Percentiles rank a stretch among this genome's conserved stretches.
These are phyloP conservation scores for Oxygymnocypris stewartii DNA, from an alignment of 2,113 vertebrate species.

Conservation along the genomic window DNA sequence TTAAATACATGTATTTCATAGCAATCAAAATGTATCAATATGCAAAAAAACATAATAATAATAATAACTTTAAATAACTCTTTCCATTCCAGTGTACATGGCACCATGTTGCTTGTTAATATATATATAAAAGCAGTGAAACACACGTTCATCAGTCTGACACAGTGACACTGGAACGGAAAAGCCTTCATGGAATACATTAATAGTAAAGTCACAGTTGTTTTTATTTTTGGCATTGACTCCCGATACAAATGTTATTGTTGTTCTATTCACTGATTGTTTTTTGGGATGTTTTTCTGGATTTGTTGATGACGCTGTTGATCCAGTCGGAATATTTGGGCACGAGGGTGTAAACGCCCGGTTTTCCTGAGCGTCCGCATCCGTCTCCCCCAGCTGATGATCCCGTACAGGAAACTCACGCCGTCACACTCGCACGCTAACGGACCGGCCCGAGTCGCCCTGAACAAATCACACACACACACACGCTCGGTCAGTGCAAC, in stretches of 20 bases:
- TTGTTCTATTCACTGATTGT: conserved; percentile 28
- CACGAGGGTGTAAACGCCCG: conserved; percentile 90
- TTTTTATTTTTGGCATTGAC: neutral
- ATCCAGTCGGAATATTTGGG: conserved; percentile 89
- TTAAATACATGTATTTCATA: neutral
- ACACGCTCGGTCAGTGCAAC: neutral
- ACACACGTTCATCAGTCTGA: neutral
- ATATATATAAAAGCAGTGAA: conserved; percentile 8
- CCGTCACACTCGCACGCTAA: conserved; percentile 80
- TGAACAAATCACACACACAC: conserved; percentile 63
- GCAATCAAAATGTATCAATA: neutral
- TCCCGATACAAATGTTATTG: neutral
- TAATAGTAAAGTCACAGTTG: conserved; percentile 3
- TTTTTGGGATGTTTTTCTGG: neutral
- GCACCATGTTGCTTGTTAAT: neutral
- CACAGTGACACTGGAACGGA: neutral
- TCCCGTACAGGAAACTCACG: conserved; percentile 85
- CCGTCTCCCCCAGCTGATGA: conserved; percentile 95
- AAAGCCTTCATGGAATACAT: neutral
- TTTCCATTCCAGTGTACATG: neutral
- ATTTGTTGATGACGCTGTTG: conserved; percentile 72
- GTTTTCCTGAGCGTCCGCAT: conserved; percentile 81
- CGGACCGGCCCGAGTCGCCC: conserved; percentile 94
- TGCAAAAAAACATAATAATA: neutral
- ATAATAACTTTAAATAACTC: neutral